These are phyloP conservation scores for Heliconius erato DNA, from an alignment of 2,888 invertebrate species.

Conservation along the genomic window DNA sequence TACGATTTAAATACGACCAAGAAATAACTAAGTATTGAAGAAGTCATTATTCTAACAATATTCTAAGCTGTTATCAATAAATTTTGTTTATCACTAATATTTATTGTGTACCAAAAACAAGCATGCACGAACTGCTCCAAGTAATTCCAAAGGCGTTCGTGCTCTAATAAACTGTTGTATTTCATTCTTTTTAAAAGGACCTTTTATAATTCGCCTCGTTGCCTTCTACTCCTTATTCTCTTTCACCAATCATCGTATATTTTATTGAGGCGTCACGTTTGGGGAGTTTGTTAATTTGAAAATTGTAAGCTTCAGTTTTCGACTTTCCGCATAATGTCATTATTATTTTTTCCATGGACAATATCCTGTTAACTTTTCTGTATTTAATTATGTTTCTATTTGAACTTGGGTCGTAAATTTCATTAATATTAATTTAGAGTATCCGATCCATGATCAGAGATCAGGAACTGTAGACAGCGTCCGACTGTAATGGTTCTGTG, in stretches of 20 bases:
- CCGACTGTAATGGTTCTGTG: background rate
- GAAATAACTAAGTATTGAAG: background rate
- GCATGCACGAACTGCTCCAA: constrained; percentile 20
- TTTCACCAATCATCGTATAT: constrained; percentile 35
- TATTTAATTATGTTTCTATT: background rate
- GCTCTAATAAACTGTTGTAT: constrained; percentile 43
- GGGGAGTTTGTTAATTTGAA: constrained; percentile 13
- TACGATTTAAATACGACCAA: background rate
- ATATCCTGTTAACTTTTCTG: constrained; percentile 5
- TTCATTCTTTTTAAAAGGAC: constrained; percentile 31
- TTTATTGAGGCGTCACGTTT: constrained; percentile 28
- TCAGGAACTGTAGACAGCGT: background rate
- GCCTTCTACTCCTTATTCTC: constrained; percentile 35
- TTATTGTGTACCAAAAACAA: constrained; percentile 25
- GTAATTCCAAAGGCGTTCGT: constrained; percentile 36
- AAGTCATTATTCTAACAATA: background rate
- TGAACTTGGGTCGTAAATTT: background rate
- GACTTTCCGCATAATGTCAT: background rate
- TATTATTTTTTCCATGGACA: background rate
- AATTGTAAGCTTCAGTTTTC: constrained; percentile 21
- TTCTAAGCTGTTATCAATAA: constrained; percentile 3
- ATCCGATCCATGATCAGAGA: background rate
- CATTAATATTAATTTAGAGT: background rate
- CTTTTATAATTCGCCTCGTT: constrained; percentile 36
- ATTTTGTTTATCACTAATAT: constrained; percentile 15